Evolutionary conservation across 1,140 invertebrate genomes (phyloP).

Genomic region (Drosophila rhopaloa): DNA sequence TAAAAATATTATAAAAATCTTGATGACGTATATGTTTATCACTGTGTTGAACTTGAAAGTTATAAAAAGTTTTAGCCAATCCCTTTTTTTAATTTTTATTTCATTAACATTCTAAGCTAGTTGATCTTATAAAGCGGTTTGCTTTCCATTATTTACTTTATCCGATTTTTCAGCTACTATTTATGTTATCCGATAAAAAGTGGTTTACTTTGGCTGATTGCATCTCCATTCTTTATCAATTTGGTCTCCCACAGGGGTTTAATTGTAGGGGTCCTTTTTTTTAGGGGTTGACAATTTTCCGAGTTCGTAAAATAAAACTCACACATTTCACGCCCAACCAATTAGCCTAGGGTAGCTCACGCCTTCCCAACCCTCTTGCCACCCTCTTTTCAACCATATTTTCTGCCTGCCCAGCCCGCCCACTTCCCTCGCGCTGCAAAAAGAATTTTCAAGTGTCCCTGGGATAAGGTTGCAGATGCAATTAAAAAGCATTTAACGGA

Average conservation of each 20-base stretch:
- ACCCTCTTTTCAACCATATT: constrained; percentile 17
- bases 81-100: too few relatives aligned
- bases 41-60: too few relatives aligned
- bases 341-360: constrained; percentile 65
- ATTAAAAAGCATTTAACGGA: constrained; percentile 78
- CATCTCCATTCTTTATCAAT: constrained; percentile 21
- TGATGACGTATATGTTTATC: too few relatives aligned
- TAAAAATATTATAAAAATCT: too few relatives aligned
- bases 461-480: constrained; percentile 59
- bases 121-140: constrained; percentile 15
- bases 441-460: constrained; percentile 63
- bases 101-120: too few relatives aligned
- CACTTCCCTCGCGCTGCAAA: constrained; percentile 9
- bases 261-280: constrained; percentile 13
- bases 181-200: constrained; percentile 40
- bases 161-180: constrained; percentile 18
- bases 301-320: constrained; percentile 30
- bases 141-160: neutral
- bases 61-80: too few relatives aligned
- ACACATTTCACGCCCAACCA: constrained; percentile 68
- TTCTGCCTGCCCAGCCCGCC: constrained; percentile 7
- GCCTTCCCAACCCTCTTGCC: constrained; percentile 17
- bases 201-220: constrained; percentile 23
- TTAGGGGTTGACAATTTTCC: constrained; percentile 43
- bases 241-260: constrained; percentile 30